Evolutionary conservation across 2,113 vertebrate genomes (phyloP).

Genomic region (Mystacornis crossleyi): DNA sequence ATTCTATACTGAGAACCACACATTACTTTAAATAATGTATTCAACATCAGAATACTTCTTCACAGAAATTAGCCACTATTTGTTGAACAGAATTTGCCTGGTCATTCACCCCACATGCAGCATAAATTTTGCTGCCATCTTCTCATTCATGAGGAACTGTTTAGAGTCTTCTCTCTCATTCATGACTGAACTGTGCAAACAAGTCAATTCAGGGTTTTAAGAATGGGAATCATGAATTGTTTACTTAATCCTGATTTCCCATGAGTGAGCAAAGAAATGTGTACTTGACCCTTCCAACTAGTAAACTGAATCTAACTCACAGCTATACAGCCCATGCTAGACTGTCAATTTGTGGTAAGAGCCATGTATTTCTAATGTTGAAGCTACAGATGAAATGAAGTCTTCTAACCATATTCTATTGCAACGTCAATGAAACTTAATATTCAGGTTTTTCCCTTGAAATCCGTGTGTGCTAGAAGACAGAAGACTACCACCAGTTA

Average conservation of each 20-base stretch:
- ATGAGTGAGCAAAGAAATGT: not conserved
- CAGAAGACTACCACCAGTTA: not conserved
- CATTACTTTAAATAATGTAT: not conserved
- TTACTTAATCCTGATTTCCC: not conserved
- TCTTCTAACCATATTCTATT: not conserved
- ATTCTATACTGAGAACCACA: not conserved
- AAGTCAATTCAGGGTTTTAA: not conserved
- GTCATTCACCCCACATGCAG: fast-evolving
- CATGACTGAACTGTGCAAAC: not conserved
- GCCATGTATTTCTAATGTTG: not conserved
- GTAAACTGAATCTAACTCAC: not conserved
- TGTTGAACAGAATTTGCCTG: not conserved
- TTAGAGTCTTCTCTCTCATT: not conserved
- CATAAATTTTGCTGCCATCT: not conserved
- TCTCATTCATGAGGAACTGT: not conserved
- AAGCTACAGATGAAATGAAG: not conserved
- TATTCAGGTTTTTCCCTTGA: not conserved
- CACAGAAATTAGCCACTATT: not conserved
- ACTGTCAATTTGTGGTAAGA: not conserved
- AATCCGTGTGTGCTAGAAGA: not conserved
- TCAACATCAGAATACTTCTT: not conserved
- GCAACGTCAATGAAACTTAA: not conserved
- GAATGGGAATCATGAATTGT: not conserved
- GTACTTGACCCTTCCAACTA: not conserved
- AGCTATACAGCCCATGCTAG: not conserved